A percentile compares a stretch with the other conserved stretches of the same genome.
These are phyloP conservation scores for Ichneumoninae sp. DNA, from an alignment of 2,888 invertebrate species.

Conservation along the genomic window DNA sequence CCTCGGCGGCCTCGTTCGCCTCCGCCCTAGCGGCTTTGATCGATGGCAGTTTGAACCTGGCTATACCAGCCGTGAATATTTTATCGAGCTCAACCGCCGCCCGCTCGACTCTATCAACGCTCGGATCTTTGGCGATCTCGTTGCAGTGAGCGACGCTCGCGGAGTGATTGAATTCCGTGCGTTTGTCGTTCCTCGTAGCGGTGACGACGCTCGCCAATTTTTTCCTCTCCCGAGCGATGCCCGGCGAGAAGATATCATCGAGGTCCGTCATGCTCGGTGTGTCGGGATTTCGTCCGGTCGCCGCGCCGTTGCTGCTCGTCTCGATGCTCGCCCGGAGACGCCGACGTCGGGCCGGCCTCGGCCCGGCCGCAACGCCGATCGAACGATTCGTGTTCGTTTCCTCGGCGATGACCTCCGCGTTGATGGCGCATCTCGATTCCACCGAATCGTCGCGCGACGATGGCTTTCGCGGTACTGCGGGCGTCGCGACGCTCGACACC, in stretches of 20 bases:
- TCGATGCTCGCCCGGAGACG: background rate
- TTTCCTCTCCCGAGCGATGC: constrained; percentile 55
- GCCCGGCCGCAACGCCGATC: background rate
- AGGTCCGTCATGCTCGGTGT: constrained; percentile 69
- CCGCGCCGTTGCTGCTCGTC: background rate
- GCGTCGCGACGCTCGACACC: background rate
- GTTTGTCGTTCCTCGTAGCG: background rate
- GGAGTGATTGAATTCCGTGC: background rate
- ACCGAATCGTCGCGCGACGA: constrained; percentile 6
- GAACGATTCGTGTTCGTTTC: background rate
- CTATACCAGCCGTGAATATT: constrained; percentile 79
- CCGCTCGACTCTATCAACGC: constrained; percentile 57
- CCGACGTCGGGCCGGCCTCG: constrained; percentile 17
- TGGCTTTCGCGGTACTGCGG: background rate
- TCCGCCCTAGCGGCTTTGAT: constrained; percentile 47
- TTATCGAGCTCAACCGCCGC: constrained; percentile 74
- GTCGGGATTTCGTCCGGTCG: background rate
- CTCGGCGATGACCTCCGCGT: background rate
- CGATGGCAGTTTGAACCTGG: constrained; percentile 71
- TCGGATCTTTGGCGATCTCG: constrained; percentile 28
- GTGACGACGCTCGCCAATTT: background rate
- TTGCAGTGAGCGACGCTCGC: background rate
- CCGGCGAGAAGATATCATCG: constrained; percentile 77
- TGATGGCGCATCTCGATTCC: constrained; percentile 10
- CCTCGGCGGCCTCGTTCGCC: constrained; percentile 31